Conservation (phyloP, 2,113 vertebrate species). For the Tupaia chinensis region DNA sequence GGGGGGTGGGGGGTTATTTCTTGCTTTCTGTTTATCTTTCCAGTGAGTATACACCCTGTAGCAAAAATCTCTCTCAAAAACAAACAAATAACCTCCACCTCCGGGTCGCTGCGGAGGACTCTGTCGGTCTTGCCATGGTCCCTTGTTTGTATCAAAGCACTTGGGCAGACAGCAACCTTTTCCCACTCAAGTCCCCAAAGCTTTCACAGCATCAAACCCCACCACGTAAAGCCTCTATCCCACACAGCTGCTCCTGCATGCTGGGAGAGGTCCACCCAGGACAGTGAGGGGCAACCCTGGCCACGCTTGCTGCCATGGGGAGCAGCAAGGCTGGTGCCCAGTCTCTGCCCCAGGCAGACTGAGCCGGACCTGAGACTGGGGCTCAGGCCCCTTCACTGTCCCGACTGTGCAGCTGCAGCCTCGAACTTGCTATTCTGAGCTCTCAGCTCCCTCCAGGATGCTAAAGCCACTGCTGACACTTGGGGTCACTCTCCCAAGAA, state of each 20-base stretch:
- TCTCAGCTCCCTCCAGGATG: background rate
- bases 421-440: background rate
- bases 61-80: no score
- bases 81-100: no score
- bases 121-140: background rate
- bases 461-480: background rate
- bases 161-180: background rate
- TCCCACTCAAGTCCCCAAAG: background rate
- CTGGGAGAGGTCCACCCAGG: background rate
- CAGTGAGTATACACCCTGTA: no score
- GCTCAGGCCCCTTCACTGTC: background rate
- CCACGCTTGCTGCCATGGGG: background rate
- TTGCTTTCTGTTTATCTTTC: no score
- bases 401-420: background rate
- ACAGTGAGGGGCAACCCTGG: background rate
- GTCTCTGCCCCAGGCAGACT: background rate
- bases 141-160: background rate
- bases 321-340: background rate
- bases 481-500: background rate
- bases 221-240: background rate
- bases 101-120: background rate
- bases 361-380: background rate
- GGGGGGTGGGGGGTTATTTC: no score
- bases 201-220: background rate
- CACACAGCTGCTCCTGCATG: conserved; percentile 59